These are phyloP conservation scores for Schizothorax lantsangensis DNA, from an alignment of 2,797 vertebrate species.

Conservation along the genomic window DNA sequence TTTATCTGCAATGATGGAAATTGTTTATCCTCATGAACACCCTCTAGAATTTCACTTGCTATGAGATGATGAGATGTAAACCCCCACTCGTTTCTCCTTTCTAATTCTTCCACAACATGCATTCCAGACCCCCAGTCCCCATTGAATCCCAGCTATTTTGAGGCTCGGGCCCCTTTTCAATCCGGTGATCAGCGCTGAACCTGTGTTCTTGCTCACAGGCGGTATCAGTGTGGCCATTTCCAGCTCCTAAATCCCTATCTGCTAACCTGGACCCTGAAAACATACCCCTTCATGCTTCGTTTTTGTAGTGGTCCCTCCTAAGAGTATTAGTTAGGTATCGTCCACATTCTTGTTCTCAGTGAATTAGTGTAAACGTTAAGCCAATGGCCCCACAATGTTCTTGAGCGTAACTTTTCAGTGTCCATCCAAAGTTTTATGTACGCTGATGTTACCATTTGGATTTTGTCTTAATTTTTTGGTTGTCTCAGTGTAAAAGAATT, in stretches of 20 bases:
- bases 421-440: conserved; percentile 22
- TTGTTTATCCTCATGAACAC: background rate
- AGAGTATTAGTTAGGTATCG: conserved; percentile 51
- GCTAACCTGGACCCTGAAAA: conserved; percentile 38
- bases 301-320: conserved; percentile 6
- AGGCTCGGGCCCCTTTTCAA: conserved; percentile 27
- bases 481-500: conserved; percentile 50
- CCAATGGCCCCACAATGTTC: conserved; percentile 34
- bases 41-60: conserved; percentile 20
- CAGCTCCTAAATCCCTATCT: conserved; percentile 27
- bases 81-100: conserved; percentile 33
- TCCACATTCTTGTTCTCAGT: conserved; percentile 59
- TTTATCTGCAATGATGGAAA: conserved; percentile 29
- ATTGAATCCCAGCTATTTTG: conserved; percentile 37
- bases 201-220: conserved; percentile 30
- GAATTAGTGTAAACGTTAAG: conserved; percentile 50
- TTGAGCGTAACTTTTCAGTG: conserved; percentile 18
- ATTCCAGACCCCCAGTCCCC: conserved; percentile 49
- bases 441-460: conserved; percentile 28
- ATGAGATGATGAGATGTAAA: conserved; percentile 44
- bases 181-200: conserved; percentile 40
- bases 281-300: background rate
- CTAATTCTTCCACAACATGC: conserved; percentile 41
- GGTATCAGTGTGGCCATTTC: conserved; percentile 13
- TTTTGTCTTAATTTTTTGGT: conserved; percentile 45